Conservation (phyloP, 1,140 invertebrate genomes). For the Macrosteles quadrilineatus region DNA sequence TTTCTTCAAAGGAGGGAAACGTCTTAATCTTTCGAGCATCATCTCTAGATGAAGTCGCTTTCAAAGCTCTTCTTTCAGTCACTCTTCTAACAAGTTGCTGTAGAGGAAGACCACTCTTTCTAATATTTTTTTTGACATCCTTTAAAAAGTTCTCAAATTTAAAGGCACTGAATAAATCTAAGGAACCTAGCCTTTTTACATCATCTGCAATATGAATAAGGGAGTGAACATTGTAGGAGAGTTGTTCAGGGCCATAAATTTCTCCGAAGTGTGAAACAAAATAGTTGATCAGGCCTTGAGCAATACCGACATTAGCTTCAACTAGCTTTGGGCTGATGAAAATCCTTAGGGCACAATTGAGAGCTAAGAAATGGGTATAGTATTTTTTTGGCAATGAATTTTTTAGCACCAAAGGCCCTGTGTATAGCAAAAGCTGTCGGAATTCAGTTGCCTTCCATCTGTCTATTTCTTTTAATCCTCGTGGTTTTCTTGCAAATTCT, state of each 20-base stretch:
- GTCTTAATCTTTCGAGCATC: neutral
- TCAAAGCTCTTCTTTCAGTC: neutral
- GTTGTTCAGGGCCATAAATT: constrained; percentile 7
- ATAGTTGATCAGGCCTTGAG: neutral
- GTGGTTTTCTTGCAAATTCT: constrained; percentile 24
- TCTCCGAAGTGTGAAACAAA: constrained; percentile 19
- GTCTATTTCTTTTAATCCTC: neutral
- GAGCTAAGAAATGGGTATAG: constrained; percentile 21
- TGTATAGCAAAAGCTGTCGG: constrained; percentile 26
- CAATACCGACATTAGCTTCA: constrained; percentile 3
- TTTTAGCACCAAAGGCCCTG: constrained; percentile 11
- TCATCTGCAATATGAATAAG: constrained; percentile 50
- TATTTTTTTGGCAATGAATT: neutral
- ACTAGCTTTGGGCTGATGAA: neutral
- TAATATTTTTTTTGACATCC: constrained; percentile 43
- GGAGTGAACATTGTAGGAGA: constrained; percentile 27
- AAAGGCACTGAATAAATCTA: constrained; percentile 51
- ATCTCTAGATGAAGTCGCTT: neutral
- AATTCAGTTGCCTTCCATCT: constrained; percentile 29
- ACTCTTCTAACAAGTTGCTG: constrained; percentile 44
- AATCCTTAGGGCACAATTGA: constrained; percentile 18
- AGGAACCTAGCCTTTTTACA: constrained; percentile 45
- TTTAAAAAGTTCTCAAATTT: constrained; percentile 51
- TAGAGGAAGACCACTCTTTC: constrained; percentile 41
- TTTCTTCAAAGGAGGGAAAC: constrained; percentile 1